phyloP scores from a whole-genome alignment of 2,113 vertebrate species.

The Calyptomena viridis region DNA sequence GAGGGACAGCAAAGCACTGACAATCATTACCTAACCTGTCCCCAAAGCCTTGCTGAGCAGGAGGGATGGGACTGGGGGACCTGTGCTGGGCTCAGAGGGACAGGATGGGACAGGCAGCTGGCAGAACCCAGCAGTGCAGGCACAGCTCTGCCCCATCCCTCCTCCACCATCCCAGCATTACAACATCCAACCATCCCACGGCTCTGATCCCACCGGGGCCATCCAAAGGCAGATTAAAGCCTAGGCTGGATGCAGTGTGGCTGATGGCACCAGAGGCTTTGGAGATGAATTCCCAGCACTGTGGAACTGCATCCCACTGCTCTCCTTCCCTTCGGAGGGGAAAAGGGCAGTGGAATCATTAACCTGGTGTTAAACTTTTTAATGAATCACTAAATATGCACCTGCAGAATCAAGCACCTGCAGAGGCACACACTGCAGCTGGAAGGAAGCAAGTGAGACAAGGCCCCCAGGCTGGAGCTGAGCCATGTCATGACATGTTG shows the following conservation, averaged over 20 bases:
- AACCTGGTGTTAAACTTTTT: not conserved
- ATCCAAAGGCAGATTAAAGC: not conserved
- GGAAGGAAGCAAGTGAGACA: not conserved
- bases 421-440: not conserved
- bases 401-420: not conserved
- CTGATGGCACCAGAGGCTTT: not conserved
- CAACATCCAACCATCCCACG: fast-evolving
- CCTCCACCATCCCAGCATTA: not conserved
- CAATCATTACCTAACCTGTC: not conserved
- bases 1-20: fast-evolving
- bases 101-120: not conserved
- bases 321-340: not conserved
- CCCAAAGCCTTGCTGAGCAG: not conserved
- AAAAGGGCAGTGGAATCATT: not conserved
- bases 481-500: fast-evolving
- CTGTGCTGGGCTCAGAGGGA: fast-evolving
- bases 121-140: not conserved
- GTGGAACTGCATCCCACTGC: not conserved
- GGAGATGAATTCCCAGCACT: not conserved
- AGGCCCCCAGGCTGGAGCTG: not conserved
- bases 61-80: not conserved
- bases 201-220: not conserved
- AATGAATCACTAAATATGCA: not conserved
- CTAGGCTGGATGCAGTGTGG: fast-evolving
- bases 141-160: not conserved